phyloP scores from a whole-genome alignment of 92 coral and sea anemone species.

The Actinostola sp. region DNA sequence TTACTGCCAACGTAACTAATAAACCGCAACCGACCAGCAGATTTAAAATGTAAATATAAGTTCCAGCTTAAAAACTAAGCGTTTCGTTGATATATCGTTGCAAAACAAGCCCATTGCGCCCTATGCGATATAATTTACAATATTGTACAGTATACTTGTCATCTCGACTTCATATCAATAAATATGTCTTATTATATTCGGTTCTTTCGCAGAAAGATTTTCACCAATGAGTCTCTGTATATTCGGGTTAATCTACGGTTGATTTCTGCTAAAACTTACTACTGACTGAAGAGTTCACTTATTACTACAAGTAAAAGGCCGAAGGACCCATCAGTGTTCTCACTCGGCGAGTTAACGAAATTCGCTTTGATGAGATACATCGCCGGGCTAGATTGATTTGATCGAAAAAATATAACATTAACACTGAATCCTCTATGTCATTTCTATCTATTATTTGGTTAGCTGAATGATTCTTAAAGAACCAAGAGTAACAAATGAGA shows the following conservation, averaged over 20 bases:
- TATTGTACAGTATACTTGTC: constrained; percentile 1
- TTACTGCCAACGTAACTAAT: background rate
- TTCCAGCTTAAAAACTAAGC: background rate
- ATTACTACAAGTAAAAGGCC: too few species aligned
- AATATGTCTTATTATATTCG: background rate
- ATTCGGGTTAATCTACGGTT: background rate
- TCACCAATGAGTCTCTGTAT: background rate
- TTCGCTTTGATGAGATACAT: too few species aligned
- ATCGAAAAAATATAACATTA: too few species aligned
- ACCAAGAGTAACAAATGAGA: too few species aligned
- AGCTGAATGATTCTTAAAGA: background rate
- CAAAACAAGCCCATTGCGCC: background rate
- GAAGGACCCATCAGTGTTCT: too few species aligned
- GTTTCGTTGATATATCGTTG: background rate
- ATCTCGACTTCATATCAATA: background rate
- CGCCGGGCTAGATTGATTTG: too few species aligned
- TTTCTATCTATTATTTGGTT: background rate
- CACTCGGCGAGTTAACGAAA: too few species aligned
- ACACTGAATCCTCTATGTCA: too few species aligned
- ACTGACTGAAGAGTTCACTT: background rate
- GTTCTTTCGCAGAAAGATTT: constrained; percentile 16
- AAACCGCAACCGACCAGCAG: constrained; percentile 14
- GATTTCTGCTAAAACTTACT: background rate
- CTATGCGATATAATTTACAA: background rate
- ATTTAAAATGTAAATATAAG: background rate